These are phyloP conservation scores for Tachysurus vachellii DNA, from an alignment of 2,113 vertebrate genomes.

Conservation along the genomic window DNA sequence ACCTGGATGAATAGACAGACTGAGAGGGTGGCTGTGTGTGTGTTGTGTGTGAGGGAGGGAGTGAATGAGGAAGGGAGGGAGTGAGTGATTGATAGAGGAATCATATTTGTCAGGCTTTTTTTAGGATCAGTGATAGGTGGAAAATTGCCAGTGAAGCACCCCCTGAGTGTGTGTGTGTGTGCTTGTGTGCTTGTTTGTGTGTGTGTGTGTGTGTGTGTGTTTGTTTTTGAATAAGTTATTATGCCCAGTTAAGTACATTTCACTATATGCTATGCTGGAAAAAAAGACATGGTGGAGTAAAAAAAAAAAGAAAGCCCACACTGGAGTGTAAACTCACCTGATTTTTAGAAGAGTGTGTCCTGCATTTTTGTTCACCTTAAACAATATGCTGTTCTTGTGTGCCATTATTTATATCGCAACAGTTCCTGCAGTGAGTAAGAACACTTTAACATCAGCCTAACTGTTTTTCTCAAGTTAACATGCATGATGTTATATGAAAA, in stretches of 20 bases:
- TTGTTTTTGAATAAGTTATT: neutral
- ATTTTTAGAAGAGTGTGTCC: constrained; percentile 61
- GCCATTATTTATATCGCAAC: constrained; percentile 68
- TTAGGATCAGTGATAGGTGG: constrained; percentile 60
- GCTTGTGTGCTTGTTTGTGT: neutral
- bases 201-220: constrained; percentile 24
- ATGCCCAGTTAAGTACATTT: constrained; percentile 16
- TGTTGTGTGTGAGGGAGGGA: constrained; percentile 3
- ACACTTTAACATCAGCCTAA: constrained; percentile 69
- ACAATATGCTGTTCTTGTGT: constrained; percentile 75
- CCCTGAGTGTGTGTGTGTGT: constrained; percentile 16
- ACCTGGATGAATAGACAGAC: neutral
- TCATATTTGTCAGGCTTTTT: constrained; percentile 52
- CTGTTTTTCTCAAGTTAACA: neutral
- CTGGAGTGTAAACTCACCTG: constrained; percentile 68
- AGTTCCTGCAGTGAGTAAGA: constrained; percentile 61
- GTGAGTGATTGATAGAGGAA: constrained; percentile 24
- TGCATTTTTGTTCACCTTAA: constrained; percentile 64
- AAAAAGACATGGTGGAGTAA: neutral
- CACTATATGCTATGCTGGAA: constrained; percentile 19
- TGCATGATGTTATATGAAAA: neutral
- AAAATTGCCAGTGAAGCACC: constrained; percentile 56
- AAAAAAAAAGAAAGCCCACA: constrained; percentile 50
- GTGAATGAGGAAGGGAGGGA: constrained; percentile 31
- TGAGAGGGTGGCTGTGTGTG: neutral